phyloP scores from a whole-genome alignment of 2,797 vertebrate genomes.

The Pangasius macronema region DNA sequence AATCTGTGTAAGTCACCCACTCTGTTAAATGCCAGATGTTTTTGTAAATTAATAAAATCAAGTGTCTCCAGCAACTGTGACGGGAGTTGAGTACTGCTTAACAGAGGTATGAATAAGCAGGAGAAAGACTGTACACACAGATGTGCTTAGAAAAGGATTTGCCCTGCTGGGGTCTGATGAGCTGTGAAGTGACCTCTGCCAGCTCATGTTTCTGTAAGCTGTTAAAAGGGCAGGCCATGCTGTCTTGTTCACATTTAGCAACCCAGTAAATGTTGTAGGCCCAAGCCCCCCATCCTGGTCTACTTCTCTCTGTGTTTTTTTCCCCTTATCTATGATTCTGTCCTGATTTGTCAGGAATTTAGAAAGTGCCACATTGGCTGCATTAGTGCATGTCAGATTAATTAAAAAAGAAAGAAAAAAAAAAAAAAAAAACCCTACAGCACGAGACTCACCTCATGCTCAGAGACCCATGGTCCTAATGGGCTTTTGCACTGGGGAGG shows the following conservation, averaged over 20 bases:
- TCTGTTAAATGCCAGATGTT: not conserved
- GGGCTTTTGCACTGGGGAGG: not conserved
- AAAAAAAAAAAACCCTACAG: not conserved
- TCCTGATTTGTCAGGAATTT: not conserved
- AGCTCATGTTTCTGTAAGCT: slow-evolving; percentile 37
- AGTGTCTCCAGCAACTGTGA: not conserved
- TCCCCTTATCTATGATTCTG: not conserved
- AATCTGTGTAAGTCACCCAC: not conserved
- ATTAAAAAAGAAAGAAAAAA: not conserved
- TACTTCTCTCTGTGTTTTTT: not conserved
- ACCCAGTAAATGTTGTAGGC: not conserved
- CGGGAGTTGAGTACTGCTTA: not conserved
- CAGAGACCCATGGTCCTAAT: not conserved
- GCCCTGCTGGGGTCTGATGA: not conserved
- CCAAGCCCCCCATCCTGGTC: not conserved
- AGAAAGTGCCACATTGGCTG: not conserved
- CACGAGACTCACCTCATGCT: not conserved
- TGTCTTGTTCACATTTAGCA: slow-evolving; percentile 32
- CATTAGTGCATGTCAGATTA: not conserved
- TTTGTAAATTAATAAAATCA: not conserved
- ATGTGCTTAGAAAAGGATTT: slow-evolving; percentile 3
- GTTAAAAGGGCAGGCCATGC: slow-evolving; percentile 20
- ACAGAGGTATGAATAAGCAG: not conserved
- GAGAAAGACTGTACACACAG: not conserved
- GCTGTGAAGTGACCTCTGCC: slow-evolving; percentile 17